These are phyloP conservation scores for Gavialis gangeticus DNA, from an alignment of 2,113 vertebrate genomes.

Conservation along the genomic window DNA sequence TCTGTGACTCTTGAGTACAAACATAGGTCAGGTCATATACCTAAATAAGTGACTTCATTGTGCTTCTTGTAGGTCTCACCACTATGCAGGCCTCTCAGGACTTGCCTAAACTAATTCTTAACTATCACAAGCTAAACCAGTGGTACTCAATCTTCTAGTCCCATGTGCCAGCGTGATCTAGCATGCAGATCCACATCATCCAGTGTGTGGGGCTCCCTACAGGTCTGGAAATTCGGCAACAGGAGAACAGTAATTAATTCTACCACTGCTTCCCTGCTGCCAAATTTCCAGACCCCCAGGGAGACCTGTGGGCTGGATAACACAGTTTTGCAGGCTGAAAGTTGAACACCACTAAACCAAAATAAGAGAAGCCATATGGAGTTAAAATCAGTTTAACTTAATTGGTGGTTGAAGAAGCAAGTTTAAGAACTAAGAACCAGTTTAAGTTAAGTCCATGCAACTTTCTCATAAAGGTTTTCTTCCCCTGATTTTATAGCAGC, in stretches of 20 bases:
- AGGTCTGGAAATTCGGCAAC: no score
- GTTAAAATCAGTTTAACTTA: background rate
- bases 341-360: background rate
- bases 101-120: background rate
- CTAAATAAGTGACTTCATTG: background rate
- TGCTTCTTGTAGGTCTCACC: background rate
- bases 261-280: no score
- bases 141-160: background rate
- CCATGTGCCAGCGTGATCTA: no score
- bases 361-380: background rate
- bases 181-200: no score
- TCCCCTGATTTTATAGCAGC: background rate
- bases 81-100: background rate
- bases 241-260: no score
- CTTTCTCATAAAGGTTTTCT: background rate
- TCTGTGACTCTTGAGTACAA: background rate
- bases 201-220: no score
- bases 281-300: no score
- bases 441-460: background rate
- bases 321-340: no score
- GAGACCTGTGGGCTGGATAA: no score
- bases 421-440: background rate
- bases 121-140: background rate
- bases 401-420: background rate
- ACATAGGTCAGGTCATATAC: background rate